phyloP scores from a whole-genome alignment of 2,797 vertebrate genomes.

The Anguilla marmorata region DNA sequence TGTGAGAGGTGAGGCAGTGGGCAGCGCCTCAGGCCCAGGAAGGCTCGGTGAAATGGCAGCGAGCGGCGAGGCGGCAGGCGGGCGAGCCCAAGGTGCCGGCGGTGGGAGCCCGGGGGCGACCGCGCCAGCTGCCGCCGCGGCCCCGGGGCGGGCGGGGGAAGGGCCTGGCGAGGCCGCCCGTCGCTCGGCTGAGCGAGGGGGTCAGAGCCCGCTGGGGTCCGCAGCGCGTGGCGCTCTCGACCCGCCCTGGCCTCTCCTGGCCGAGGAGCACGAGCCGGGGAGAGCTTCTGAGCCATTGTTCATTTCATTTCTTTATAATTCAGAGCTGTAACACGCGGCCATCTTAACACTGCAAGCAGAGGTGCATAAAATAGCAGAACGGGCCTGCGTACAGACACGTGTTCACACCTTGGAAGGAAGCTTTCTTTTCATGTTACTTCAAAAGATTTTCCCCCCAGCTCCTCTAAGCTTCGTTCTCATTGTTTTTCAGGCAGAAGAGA shows the following conservation, averaged over 20 bases:
- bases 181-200: constrained; percentile 66
- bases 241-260: constrained; percentile 66
- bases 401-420: background rate
- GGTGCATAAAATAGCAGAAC: constrained; percentile 45
- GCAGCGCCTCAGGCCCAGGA: background rate
- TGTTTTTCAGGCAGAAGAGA: constrained; percentile 44
- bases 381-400: constrained; percentile 31
- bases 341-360: constrained; percentile 46
- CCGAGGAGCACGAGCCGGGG: constrained; percentile 60
- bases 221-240: constrained; percentile 59
- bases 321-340: constrained; percentile 40
- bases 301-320: constrained; percentile 35
- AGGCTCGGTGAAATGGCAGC: constrained; percentile 31
- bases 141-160: constrained; percentile 57
- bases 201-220: constrained; percentile 71
- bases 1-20: background rate
- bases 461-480: constrained; percentile 9
- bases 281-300: constrained; percentile 62
- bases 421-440: constrained; percentile 32
- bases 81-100: constrained; percentile 16
- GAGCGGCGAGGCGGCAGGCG: constrained; percentile 10
- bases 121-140: constrained; percentile 53
- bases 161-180: constrained; percentile 68
- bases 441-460: constrained; percentile 34
- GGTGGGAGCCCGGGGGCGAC: constrained; percentile 44